Evolutionary conservation across 64 coral and sea anemone genomes (phyloP), one percentile per base, ranked within the genome.

Genomic region (Anthopleura sola): DNA sequence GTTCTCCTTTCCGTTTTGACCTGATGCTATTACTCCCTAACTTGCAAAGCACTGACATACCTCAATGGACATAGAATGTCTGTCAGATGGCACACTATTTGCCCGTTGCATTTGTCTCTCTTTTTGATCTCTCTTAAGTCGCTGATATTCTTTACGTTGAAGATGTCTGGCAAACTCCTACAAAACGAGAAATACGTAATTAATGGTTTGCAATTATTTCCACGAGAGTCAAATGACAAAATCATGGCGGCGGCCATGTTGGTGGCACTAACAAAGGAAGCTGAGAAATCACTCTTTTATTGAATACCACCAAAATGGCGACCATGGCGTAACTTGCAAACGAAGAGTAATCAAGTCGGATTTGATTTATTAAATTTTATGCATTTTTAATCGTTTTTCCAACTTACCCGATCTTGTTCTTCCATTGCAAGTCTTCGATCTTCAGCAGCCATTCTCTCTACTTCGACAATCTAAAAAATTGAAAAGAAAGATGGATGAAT

Each of bases 381-480:
- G n/a, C n/a, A 71, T 14, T 71, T 33, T 14, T 15, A 36, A 34
- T 10, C 3, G 14, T 71, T 26, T 62, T 62, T n/a, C 4, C 7
- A 28, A 75, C 86, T 68, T 86, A 97, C 94, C 75, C 94, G 88
- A 31, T 97, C 94, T 54, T 97, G 94, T 49, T 89, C 91, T 90
- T 97, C 94, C 58, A 97, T 87, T 37, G 94, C 94, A 66, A 97
- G 36, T 75, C 57, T 92, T 86, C 90, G 92, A 80, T 97, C 94
- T 21, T 93, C 68, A 26, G 84, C 87, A 21, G 94, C 84, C 15
- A 58, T 49, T 38, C 62, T 84, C 21, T 91, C 84, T 71, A 83
- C 86, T 89, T 87, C 88, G 49, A 85, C 74, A 39, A 80, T 54
- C 94, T 97, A 82, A 86, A 2, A 31, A 23, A 69, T 51, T 36